Conservation (phyloP, 2,113 vertebrate species). For the Pogonocichla stellata region DNA sequence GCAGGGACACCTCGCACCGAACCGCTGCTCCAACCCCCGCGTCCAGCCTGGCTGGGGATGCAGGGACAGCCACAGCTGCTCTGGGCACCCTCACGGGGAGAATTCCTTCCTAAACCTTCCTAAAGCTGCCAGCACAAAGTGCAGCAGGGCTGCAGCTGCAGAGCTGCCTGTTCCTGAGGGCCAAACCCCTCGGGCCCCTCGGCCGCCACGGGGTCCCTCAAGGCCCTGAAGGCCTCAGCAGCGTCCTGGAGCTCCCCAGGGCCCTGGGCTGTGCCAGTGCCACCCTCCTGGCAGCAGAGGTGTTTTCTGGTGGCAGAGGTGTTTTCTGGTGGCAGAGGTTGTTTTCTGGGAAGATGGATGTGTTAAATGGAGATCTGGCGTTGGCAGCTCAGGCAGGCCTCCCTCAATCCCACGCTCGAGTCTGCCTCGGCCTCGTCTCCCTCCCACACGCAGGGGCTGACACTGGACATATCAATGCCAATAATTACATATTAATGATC, state of each 20-base stretch:
- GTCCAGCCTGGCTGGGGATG: background rate
- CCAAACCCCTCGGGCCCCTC: too few species aligned
- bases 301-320: background rate
- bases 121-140: rapidly evolving
- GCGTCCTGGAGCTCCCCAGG: background rate
- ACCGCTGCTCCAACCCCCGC: background rate
- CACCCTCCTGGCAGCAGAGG: background rate
- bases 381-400: background rate
- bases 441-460: background rate
- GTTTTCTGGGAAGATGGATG: background rate
- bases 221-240: background rate
- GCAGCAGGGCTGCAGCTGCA: background rate
- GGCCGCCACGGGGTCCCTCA: too few species aligned
- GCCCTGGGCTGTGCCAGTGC: background rate
- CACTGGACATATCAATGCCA: too few species aligned
- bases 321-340: background rate
- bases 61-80: background rate
- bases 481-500: too few species aligned
- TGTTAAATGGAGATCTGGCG: background rate
- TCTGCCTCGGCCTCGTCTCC: background rate
- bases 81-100: background rate
- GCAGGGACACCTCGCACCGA: background rate
- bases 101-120: background rate
- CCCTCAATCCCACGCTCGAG: rapidly evolving
- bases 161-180: background rate